Conservation (phyloP, 2,113 vertebrate genomes). For the Aphelocoma coerulescens region DNA sequence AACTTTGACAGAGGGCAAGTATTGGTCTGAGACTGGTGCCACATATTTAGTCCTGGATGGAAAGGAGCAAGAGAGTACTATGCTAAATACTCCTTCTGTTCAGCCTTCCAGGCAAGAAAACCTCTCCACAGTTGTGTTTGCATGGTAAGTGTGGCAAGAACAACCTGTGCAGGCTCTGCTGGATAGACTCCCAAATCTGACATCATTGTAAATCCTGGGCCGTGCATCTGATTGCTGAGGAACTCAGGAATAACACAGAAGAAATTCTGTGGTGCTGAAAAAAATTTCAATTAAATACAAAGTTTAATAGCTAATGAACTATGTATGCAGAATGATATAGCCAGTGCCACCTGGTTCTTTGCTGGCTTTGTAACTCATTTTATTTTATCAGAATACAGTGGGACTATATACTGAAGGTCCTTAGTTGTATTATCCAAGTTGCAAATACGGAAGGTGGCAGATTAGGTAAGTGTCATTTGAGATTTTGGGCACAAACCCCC, state of each 20-base stretch:
- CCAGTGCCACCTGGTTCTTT: not conserved
- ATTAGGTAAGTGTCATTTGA: not conserved
- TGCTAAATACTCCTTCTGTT: not conserved
- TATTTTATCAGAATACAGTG: not conserved
- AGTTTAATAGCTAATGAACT: not conserved
- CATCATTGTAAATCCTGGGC: not conserved
- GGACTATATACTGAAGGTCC: not conserved
- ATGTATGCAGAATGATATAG: not conserved
- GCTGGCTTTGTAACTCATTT: not conserved
- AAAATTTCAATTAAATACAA: not conserved
- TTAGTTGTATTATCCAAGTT: not conserved
- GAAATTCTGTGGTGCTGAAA: not conserved
- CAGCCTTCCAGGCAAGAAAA: not conserved
- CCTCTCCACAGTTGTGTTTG: not conserved
- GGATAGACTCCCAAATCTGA: not conserved
- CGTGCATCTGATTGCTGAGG: not conserved
- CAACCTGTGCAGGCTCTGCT: not conserved
- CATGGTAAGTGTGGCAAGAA: not conserved
- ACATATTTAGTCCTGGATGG: not conserved
- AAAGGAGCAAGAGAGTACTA: not conserved
- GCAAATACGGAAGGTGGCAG: not conserved
- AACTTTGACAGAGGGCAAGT: not conserved
- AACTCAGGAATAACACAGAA: not conserved
- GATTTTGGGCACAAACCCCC: not conserved
- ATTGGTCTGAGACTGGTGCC: not conserved